A percentile compares a stretch with the other conserved stretches of the same genome.
Conservation (phyloP, 2,113 vertebrate genomes). For the Ardeotis arabs region DNA sequence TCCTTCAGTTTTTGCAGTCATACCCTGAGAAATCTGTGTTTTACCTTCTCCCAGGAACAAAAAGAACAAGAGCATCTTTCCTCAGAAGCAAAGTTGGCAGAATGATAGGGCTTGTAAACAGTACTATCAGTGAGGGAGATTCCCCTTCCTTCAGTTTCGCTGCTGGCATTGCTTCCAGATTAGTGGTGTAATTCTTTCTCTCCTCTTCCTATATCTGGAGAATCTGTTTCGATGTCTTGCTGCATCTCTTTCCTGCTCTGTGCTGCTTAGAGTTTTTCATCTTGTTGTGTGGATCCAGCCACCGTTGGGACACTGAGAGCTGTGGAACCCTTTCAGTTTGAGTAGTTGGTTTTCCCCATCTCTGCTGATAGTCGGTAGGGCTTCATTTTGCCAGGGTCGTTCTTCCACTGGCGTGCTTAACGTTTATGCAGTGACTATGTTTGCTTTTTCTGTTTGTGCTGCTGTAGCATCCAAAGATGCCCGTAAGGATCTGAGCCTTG, state of each 20-base stretch:
- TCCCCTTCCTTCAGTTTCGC: neutral
- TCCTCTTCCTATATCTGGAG: neutral
- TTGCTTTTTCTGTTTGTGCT: neutral
- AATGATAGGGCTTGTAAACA: neutral
- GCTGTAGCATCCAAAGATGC: neutral
- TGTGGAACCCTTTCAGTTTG: rapidly evolving
- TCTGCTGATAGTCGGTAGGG: neutral
- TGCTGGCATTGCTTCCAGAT: neutral
- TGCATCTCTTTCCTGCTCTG: neutral
- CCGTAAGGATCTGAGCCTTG: neutral
- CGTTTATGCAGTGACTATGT: neutral
- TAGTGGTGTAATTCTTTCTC: neutral
- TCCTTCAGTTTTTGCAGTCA: neutral
- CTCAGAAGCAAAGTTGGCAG: neutral
- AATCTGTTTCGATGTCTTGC: neutral
- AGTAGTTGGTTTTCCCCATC: neutral
- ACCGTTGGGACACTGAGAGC: neutral
- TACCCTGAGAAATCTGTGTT: neutral
- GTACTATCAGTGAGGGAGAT: neutral
- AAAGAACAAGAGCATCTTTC: neutral
- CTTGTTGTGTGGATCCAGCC: neutral
- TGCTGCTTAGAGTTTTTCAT: neutral
- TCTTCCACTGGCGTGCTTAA: neutral
- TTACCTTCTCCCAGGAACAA: neutral
- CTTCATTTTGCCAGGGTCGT: neutral